Evolutionary conservation across 2,113 vertebrate genomes (phyloP).

Genomic region (Anoplopoma fimbria): DNA sequence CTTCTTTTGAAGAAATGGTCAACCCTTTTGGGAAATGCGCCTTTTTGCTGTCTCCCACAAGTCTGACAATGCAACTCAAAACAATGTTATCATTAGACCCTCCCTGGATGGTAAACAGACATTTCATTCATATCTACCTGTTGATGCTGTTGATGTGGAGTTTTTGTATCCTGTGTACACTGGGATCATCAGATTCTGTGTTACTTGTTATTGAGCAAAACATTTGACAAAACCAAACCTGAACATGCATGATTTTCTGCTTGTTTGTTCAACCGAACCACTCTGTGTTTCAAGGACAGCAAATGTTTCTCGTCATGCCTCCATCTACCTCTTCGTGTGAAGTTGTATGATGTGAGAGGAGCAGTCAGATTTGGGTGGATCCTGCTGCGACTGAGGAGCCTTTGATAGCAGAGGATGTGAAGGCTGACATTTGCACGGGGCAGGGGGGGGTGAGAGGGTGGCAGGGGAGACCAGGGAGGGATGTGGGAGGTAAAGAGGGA

Average conservation of each 20-base stretch:
- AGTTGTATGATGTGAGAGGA: constrained; percentile 52
- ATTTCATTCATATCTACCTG: not conserved
- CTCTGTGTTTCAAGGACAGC: not conserved
- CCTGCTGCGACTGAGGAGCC: constrained; percentile 51
- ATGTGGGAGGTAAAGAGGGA: constrained; percentile 14
- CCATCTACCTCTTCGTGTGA: constrained; percentile 20
- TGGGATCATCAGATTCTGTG: not conserved
- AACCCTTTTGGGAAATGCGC: not conserved
- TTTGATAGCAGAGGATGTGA: constrained; percentile 69
- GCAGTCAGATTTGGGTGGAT: constrained; percentile 51
- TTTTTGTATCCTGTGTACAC: not conserved
- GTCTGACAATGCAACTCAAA: not conserved
- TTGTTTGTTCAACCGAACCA: not conserved
- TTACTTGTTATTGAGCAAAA: not conserved
- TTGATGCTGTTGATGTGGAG: not conserved
- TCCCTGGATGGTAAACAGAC: not conserved
- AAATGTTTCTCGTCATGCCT: not conserved
- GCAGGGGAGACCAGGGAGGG: too few relatives aligned
- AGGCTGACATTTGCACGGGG: constrained; percentile 69
- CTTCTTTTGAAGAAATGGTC: not conserved
- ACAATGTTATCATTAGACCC: not conserved
- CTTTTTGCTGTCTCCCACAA: not conserved
- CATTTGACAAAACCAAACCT: not conserved
- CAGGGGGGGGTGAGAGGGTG: not conserved
- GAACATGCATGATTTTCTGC: not conserved